These are phyloP conservation scores for Pyrrhia umbra DNA, from an alignment of 2,888 invertebrate genomes.

Conservation along the genomic window DNA sequence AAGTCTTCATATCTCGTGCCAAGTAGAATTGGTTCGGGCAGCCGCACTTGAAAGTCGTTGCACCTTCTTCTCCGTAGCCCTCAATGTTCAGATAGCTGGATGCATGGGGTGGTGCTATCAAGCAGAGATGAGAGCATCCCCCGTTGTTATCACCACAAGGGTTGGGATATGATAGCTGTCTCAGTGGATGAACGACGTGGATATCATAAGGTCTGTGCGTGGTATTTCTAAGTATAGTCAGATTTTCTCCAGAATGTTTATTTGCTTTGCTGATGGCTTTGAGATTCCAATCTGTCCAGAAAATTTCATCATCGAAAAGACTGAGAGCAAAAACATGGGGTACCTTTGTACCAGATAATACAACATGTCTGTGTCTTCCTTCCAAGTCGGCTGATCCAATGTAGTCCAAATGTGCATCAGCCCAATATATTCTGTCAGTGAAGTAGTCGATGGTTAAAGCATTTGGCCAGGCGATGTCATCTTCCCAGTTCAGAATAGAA, in stretches of 20 bases:
- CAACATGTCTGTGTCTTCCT: slow-evolving; percentile 96
- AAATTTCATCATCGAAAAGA: slow-evolving; percentile 97
- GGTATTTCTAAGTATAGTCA: slow-evolving; percentile 95
- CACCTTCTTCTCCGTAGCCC: slow-evolving; percentile 95
- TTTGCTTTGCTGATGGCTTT: slow-evolving; percentile 97
- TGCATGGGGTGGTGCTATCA: slow-evolving; percentile 95
- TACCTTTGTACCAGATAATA: slow-evolving; percentile 94
- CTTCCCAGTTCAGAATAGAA: slow-evolving; percentile 96
- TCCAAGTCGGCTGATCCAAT: slow-evolving; percentile 98
- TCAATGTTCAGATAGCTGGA: slow-evolving; percentile 94
- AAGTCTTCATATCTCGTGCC: slow-evolving; percentile 95
- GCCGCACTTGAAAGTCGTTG: slow-evolving; percentile 95
- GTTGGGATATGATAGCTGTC: slow-evolving; percentile 96
- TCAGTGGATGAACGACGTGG: slow-evolving; percentile 96
- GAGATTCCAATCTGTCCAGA: slow-evolving; percentile 99
- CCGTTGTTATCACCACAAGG: slow-evolving; percentile 98
- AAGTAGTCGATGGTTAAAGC: slow-evolving; percentile 99
- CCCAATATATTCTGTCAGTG: slow-evolving; percentile 98
- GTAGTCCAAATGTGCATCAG: slow-evolving; percentile 99
- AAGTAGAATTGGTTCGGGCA: slow-evolving; percentile 99
- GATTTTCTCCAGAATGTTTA: slow-evolving; percentile 96
- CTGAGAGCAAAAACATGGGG: slow-evolving; percentile 99
- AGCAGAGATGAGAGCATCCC: slow-evolving; percentile 98
- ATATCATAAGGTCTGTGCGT: slow-evolving; percentile 99
- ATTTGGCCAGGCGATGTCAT: slow-evolving; percentile 99